Conservation (phyloP, 2,113 vertebrate species). For the Anolis sagrei region DNA sequence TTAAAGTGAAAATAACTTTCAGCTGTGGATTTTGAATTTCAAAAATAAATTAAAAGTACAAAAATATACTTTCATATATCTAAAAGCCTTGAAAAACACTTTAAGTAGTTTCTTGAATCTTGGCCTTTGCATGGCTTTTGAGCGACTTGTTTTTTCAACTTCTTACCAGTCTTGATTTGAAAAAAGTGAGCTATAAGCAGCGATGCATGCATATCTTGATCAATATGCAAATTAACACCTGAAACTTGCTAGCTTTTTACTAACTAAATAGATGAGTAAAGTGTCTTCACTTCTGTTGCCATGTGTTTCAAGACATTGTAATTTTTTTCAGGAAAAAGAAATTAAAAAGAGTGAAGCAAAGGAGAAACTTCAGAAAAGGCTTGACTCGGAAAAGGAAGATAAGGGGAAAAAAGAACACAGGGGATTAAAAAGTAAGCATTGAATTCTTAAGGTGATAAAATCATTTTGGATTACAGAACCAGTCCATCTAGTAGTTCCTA, state of each 20-base stretch:
- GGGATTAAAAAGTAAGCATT: slow-evolving; percentile 81
- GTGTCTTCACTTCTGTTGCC: neutral
- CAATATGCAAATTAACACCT: neutral
- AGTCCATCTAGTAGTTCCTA: neutral
- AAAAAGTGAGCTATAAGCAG: neutral
- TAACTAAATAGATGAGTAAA: neutral
- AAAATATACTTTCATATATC: neutral
- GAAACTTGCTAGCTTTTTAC: neutral
- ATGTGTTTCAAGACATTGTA: neutral
- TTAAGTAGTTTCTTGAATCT: neutral
- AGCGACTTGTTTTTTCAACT: neutral
- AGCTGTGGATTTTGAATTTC: too few relatives aligned
- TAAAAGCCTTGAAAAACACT: neutral
- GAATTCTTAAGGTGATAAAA: slow-evolving; percentile 11
- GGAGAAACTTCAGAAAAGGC: slow-evolving; percentile 84
- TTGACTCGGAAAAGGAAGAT: slow-evolving; percentile 85
- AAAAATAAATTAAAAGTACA: neutral
- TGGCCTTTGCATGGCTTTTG: neutral
- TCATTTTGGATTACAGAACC: neutral
- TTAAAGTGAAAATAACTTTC: neutral
- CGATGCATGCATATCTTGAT: neutral
- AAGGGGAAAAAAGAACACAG: slow-evolving; percentile 80
- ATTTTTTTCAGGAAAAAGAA: slow-evolving; percentile 78
- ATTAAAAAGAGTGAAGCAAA: slow-evolving; percentile 84
- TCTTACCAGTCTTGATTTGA: neutral